These are phyloP conservation scores for Muntiacus muntjak DNA, from an alignment of 2,113 vertebrate genomes.

Conservation along the genomic window DNA sequence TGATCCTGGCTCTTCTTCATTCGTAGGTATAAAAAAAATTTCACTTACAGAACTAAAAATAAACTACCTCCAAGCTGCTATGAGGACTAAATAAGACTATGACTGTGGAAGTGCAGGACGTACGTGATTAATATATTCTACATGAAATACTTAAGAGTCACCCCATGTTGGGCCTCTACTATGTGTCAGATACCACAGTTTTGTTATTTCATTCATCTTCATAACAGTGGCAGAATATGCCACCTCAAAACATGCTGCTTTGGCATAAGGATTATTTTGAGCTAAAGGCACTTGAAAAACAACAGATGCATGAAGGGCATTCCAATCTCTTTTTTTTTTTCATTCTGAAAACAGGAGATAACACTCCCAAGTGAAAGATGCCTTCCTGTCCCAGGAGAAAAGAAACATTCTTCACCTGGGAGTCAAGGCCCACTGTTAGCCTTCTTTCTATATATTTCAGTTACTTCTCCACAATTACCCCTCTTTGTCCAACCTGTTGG, in stretches of 20 bases:
- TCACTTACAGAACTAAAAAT: not conserved
- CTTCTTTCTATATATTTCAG: not conserved
- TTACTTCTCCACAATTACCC: not conserved
- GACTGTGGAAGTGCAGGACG: not conserved
- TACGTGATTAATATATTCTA: not conserved
- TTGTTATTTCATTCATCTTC: not conserved
- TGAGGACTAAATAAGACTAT: not conserved
- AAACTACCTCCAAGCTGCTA: not conserved
- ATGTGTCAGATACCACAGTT: not conserved
- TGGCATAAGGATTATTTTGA: conserved; percentile 7
- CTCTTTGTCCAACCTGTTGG: not conserved
- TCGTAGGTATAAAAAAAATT: conserved; percentile 11
- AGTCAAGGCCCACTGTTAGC: not conserved
- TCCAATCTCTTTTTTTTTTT: not conserved
- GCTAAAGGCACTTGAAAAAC: not conserved
- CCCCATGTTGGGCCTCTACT: not conserved
- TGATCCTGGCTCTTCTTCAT: not conserved
- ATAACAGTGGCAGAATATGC: not conserved
- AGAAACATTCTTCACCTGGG: not conserved
- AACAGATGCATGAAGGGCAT: not conserved
- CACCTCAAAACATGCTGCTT: not conserved
- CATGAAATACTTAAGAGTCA: not conserved
- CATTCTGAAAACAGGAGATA: not conserved
- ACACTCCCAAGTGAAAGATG: not conserved
- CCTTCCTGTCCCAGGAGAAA: not conserved